Evolutionary conservation across 2,888 invertebrate genomes (phyloP).

Genomic region (Drosophila ustulata): DNA sequence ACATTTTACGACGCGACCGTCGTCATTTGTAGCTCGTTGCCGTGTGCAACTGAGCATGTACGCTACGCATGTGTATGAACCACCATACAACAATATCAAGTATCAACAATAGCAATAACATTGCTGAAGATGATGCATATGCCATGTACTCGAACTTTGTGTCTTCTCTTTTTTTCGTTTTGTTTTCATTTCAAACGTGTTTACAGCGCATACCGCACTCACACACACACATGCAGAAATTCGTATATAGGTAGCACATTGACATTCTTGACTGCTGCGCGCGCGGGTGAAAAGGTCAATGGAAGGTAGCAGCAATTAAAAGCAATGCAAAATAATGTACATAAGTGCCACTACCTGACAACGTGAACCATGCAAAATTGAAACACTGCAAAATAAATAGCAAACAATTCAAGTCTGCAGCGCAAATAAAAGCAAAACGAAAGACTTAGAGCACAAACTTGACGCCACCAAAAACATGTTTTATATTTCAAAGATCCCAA

Average conservation of each 20-base stretch:
- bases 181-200: constrained; percentile 39
- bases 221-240: constrained; percentile 7
- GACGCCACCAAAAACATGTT: neutral
- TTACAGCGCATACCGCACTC: constrained; percentile 17
- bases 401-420: constrained; percentile 25
- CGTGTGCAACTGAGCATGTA: constrained; percentile 77
- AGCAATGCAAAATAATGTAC: constrained; percentile 38
- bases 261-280: constrained; percentile 54
- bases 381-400: constrained; percentile 9
- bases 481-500: neutral
- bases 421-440: constrained; percentile 31
- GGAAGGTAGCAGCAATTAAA: constrained; percentile 69
- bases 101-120: constrained; percentile 37
- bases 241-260: constrained; percentile 15
- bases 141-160: constrained; percentile 22
- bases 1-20: constrained; percentile 66
- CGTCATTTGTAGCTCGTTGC: constrained; percentile 51
- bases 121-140: constrained; percentile 52
- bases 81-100: constrained; percentile 24
- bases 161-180: constrained; percentile 19
- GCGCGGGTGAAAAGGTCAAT: constrained; percentile 73
- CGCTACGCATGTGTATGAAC: constrained; percentile 20
- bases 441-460: constrained; percentile 52
- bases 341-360: constrained; percentile 23
- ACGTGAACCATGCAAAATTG: constrained; percentile 23